phyloP scores from a whole-genome alignment of 1,140 invertebrate genomes.

The Achatina immaculata region DNA sequence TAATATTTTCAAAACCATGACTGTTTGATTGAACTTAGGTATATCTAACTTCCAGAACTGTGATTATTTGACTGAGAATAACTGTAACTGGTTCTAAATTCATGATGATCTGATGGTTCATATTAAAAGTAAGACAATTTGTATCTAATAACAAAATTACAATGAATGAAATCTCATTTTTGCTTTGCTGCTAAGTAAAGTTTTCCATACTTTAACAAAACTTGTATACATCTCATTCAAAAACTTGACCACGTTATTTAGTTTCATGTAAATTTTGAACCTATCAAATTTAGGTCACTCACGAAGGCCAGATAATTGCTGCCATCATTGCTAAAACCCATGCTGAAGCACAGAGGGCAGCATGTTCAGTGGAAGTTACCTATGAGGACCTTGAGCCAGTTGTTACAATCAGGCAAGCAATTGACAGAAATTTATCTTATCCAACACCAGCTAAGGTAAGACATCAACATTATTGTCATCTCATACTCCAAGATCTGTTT shows the following conservation, averaged over 20 bases:
- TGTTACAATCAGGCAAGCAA: slow-evolving; percentile 80
- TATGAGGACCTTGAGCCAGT: slow-evolving; percentile 77
- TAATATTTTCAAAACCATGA: too few relatives aligned
- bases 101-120: too few relatives aligned
- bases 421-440: slow-evolving; percentile 51
- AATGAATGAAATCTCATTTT: too few relatives aligned
- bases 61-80: too few relatives aligned
- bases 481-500: too few relatives aligned
- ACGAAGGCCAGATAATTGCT: slow-evolving; percentile 64
- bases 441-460: slow-evolving; percentile 8
- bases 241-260: neutral
- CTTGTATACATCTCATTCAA: neutral
- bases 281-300: slow-evolving; percentile 74
- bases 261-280: neutral
- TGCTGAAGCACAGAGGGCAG: slow-evolving; percentile 61
- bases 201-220: neutral
- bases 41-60: too few relatives aligned
- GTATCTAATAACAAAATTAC: too few relatives aligned
- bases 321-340: slow-evolving; percentile 62
- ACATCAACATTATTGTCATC: neutral
- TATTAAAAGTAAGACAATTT: too few relatives aligned
- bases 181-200: too few relatives aligned
- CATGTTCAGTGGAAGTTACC: slow-evolving; percentile 55
- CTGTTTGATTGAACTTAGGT: too few relatives aligned
- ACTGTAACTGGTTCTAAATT: too few relatives aligned